Percentiles rank a stretch among this genome's conserved stretches.
These are phyloP conservation scores for Cantharis rufa DNA, from an alignment of 2,888 invertebrate species.

Conservation along the genomic window DNA sequence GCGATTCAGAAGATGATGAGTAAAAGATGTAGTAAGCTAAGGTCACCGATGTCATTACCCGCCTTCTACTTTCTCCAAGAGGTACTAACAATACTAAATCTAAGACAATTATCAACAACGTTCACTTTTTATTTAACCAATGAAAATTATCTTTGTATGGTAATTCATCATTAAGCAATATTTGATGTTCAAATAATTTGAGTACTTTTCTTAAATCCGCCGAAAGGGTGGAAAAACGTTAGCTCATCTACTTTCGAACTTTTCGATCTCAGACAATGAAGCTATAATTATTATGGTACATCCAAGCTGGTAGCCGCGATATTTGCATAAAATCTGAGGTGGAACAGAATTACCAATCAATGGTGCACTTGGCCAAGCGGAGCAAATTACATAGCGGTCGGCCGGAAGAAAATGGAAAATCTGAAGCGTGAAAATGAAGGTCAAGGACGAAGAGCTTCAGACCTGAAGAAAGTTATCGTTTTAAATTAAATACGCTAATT, in stretches of 20 bases:
- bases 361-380: neutral
- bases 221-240: neutral
- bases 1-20: neutral
- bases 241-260: neutral
- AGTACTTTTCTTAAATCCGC: neutral
- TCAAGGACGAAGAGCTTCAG: neutral
- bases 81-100: slow-evolving; percentile 11
- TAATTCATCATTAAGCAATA: slow-evolving; percentile 1
- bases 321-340: neutral
- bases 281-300: neutral
- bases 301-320: neutral
- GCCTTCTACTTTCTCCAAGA: slow-evolving; percentile 19
- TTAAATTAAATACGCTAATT: neutral
- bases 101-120: slow-evolving; percentile 17
- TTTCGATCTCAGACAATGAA: neutral
- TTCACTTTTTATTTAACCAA: slow-evolving; percentile 22
- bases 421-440: neutral
- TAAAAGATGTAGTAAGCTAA: slow-evolving; percentile 1
- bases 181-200: neutral
- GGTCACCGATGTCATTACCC: slow-evolving; percentile 11
- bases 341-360: neutral
- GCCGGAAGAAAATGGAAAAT: neutral
- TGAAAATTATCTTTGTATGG: slow-evolving; percentile 13
- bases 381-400: neutral
- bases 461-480: neutral